These are phyloP conservation scores for Altica lythri DNA, from an alignment of 2,888 invertebrate species.

Conservation along the genomic window DNA sequence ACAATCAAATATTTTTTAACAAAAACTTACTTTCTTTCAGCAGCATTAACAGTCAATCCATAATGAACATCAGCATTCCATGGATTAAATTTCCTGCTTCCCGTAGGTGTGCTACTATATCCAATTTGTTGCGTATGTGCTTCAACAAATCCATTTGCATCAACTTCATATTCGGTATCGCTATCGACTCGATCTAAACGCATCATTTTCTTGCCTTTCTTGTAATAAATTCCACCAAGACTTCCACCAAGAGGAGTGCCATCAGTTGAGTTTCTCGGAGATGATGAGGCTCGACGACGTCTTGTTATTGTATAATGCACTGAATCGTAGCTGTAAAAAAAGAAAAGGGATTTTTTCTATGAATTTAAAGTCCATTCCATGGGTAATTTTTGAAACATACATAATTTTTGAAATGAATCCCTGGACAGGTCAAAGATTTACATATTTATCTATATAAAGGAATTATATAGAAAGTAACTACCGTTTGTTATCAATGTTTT, in stretches of 20 bases:
- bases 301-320: slow-evolving; percentile 56
- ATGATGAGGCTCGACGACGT: slow-evolving; percentile 46
- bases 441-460: too few species aligned
- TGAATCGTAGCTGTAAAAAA: slow-evolving; percentile 48
- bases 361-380: slow-evolving; percentile 24
- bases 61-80: slow-evolving; percentile 57
- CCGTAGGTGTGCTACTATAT: slow-evolving; percentile 31
- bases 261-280: slow-evolving; percentile 27
- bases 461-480: too few species aligned
- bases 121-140: slow-evolving; percentile 38
- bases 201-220: slow-evolving; percentile 48
- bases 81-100: slow-evolving; percentile 51
- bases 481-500: too few species aligned
- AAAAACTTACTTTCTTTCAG: slow-evolving; percentile 49
- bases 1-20: neutral
- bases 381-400: neutral
- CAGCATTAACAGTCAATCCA: slow-evolving; percentile 53
- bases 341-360: slow-evolving; percentile 27
- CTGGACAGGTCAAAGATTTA: too few species aligned
- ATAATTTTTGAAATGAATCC: neutral
- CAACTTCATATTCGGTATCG: slow-evolving; percentile 49
- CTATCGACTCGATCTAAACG: slow-evolving; percentile 47
- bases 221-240: slow-evolving; percentile 37
- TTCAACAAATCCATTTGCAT: slow-evolving; percentile 45
- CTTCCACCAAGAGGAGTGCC: slow-evolving; percentile 22